Conservation (phyloP, 2,113 vertebrate species). For the Macroglossus sobrinus region DNA sequence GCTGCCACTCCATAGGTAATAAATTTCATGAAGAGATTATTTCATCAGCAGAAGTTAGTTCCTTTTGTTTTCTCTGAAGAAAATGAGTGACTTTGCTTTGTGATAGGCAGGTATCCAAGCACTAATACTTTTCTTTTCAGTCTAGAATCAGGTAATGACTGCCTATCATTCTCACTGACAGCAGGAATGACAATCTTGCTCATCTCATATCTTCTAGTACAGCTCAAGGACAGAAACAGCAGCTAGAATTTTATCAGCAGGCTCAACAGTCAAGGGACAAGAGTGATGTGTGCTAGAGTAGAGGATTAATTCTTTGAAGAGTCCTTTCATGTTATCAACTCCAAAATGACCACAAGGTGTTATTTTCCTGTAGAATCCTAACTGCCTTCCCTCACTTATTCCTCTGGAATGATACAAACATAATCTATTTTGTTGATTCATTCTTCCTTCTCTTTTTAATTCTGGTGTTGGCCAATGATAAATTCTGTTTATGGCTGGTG, state of each 20-base stretch:
- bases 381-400: neutral
- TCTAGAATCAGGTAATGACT: slow-evolving; percentile 55
- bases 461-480: neutral
- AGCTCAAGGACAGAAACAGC: slow-evolving; percentile 39
- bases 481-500: neutral
- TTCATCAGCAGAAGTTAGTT: slow-evolving; percentile 35
- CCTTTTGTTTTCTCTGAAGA: slow-evolving; percentile 61
- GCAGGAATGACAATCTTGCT: neutral
- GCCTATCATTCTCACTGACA: slow-evolving; percentile 59
- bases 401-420: neutral
- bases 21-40: slow-evolving; percentile 59
- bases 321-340: neutral
- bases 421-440: neutral
- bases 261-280: neutral
- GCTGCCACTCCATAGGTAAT: slow-evolving; percentile 40
- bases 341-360: neutral
- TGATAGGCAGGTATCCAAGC: slow-evolving; percentile 56
- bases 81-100: slow-evolving; percentile 40
- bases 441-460: neutral
- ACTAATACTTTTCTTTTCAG: slow-evolving; percentile 40
- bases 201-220: neutral
- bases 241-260: slow-evolving; percentile 41
- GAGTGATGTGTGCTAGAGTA: neutral
- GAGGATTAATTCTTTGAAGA: slow-evolving; percentile 34
- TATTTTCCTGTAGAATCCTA: neutral